phyloP scores from a whole-genome alignment of 2,113 vertebrate species.

The Myotis davidii region DNA sequence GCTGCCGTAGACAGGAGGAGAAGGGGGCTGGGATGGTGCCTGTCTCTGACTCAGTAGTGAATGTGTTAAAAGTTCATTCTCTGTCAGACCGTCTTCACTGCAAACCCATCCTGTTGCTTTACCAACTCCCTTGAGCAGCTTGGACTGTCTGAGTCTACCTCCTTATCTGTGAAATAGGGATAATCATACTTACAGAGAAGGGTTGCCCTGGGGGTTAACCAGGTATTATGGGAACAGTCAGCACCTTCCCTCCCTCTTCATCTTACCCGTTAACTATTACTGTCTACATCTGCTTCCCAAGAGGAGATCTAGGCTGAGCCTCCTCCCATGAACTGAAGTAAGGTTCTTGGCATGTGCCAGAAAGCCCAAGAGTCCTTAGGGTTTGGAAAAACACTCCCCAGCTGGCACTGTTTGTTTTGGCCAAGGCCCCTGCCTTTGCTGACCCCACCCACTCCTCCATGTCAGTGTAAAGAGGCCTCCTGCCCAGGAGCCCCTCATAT shows the following conservation, averaged over 20 bases:
- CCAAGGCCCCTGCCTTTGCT: background rate
- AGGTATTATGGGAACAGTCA: background rate
- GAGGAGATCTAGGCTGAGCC: background rate
- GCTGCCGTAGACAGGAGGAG: background rate
- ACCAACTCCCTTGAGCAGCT: background rate
- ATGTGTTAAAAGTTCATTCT: background rate
- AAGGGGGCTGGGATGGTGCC: background rate
- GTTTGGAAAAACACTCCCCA: conserved; percentile 23
- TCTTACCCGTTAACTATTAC: background rate
- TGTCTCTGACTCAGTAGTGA: background rate
- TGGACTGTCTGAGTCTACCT: background rate
- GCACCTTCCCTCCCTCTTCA: background rate
- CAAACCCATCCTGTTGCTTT: background rate
- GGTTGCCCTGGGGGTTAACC: background rate
- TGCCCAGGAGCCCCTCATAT: background rate
- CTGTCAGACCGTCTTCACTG: background rate
- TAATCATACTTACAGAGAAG: background rate
- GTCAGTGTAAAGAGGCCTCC: conserved; percentile 2
- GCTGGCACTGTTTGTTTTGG: conserved; percentile 32
- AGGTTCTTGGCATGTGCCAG: background rate
- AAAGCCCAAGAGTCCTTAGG: background rate
- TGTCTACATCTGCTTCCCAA: background rate
- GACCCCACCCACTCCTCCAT: background rate
- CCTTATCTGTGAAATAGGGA: conserved; percentile 27
- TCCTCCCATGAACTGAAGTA: conserved; percentile 18